Evolutionary conservation across 2,113 vertebrate genomes (phyloP).

Genomic region (Leucopsar rothschildi): DNA sequence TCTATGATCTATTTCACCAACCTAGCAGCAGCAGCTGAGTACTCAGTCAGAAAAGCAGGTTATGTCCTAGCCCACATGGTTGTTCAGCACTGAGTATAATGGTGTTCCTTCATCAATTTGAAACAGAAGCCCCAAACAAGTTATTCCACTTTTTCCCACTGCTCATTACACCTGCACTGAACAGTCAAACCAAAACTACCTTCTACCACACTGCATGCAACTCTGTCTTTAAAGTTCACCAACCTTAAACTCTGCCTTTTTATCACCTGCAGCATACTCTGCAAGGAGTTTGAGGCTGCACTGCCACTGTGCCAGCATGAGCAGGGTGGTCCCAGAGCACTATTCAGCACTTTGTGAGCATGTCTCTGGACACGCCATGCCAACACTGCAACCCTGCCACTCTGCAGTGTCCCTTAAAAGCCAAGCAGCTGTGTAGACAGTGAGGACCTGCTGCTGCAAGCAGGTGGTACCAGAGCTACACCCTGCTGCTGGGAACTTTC

Average conservation of each 20-base stretch:
- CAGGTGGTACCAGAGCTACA: not conserved
- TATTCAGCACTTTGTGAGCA: not conserved
- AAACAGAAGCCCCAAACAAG: not conserved
- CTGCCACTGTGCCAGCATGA: not conserved
- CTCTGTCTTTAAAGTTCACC: accelerated
- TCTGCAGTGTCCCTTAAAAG: not conserved
- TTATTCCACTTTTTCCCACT: not conserved
- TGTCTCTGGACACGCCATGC: accelerated
- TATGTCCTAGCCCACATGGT: not conserved
- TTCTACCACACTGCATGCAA: not conserved
- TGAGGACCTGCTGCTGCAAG: not conserved
- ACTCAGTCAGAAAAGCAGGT: not conserved
- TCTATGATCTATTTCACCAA: not conserved
- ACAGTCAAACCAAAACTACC: not conserved
- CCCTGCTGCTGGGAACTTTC: not conserved
- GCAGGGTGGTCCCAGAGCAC: not conserved
- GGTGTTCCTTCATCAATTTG: not conserved
- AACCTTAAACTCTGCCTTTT: not conserved
- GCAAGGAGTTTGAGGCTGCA: accelerated
- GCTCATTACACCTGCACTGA: not conserved
- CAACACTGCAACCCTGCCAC: accelerated
- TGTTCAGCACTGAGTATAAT: not conserved
- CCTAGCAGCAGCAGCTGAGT: not conserved
- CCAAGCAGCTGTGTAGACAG: not conserved
- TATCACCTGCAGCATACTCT: not conserved